Percentiles rank a stretch among this genome's conserved stretches.
phyloP scores from a whole-genome alignment of 2,888 invertebrate species.

The Apamea sordens region DNA sequence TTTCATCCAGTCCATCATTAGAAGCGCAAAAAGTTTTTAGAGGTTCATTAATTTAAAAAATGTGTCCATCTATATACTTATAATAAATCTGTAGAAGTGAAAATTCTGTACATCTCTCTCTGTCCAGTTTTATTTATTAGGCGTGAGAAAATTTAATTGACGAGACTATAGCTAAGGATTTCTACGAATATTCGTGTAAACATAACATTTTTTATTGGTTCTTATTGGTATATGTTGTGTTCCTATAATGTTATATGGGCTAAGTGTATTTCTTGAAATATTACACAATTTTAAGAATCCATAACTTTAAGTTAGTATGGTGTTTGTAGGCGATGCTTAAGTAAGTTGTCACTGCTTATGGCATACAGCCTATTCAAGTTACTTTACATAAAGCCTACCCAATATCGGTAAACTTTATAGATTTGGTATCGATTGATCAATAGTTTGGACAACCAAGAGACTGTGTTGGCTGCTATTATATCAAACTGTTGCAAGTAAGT shows the following conservation, averaged over 20 bases:
- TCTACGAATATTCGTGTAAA: not conserved
- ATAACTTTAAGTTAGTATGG: slow-evolving; percentile 46
- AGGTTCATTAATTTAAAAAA: not conserved
- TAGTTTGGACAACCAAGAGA: slow-evolving; percentile 1
- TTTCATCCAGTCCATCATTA: not conserved
- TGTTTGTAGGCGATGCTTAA: slow-evolving; percentile 50
- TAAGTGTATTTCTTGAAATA: not conserved
- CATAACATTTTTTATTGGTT: not conserved
- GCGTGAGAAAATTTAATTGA: not conserved
- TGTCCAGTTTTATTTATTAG: no score
- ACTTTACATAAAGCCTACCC: slow-evolving; percentile 35
- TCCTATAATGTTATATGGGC: not conserved
- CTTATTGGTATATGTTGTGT: no score
- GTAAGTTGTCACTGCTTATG: slow-evolving; percentile 48
- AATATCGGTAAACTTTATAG: slow-evolving; percentile 24
- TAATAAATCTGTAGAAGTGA: no score
- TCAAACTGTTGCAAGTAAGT: not conserved
- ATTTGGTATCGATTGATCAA: slow-evolving; percentile 40
- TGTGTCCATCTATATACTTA: no score
- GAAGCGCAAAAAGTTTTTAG: not conserved
- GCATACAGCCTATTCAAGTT: slow-evolving; percentile 28
- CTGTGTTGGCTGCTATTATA: not conserved
- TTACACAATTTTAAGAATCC: slow-evolving; percentile 30
- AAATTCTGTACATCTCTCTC: no score
- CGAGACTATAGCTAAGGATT: not conserved